A percentile compares a stretch with the other conserved stretches of the same genome.
phyloP scores from a whole-genome alignment of 2,113 vertebrate species.

The Hippoglossus stenolepis region DNA sequence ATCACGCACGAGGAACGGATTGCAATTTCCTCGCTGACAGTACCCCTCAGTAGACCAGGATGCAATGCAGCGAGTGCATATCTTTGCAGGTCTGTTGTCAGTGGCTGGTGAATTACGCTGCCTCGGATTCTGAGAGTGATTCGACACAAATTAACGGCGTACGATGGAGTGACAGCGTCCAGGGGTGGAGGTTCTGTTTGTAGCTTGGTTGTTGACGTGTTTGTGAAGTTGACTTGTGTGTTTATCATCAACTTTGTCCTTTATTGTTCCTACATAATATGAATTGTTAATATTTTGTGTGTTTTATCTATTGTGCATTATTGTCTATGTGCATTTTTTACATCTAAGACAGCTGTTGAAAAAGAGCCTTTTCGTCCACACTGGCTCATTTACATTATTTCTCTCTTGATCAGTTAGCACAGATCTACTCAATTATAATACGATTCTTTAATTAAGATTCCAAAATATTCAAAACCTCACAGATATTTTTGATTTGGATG shows the following conservation, averaged over 20 bases:
- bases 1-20: conserved; percentile 24
- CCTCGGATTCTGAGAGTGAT: neutral
- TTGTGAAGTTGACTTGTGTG: no score
- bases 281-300: no score
- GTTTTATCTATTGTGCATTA: no score
- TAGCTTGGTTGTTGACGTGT: no score
- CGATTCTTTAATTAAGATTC: neutral
- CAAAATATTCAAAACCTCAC: neutral
- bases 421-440: no score
- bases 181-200: neutral
- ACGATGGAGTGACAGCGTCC: neutral
- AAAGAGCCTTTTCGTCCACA: no score
- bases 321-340: no score
- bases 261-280: no score
- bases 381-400: no score
- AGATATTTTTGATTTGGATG: neutral
- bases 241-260: no score
- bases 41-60: conserved; percentile 39
- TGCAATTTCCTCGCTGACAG: conserved; percentile 36
- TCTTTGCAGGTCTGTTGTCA: conserved; percentile 7
- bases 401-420: no score
- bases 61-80: conserved; percentile 37
- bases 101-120: neutral
- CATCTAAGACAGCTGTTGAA: no score
- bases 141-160: neutral